Evolutionary conservation across 92 coral and sea anemone species (phyloP), one percentile per base, ranked within the genome.

Genomic region (Desmophyllum pertusum): DNA sequence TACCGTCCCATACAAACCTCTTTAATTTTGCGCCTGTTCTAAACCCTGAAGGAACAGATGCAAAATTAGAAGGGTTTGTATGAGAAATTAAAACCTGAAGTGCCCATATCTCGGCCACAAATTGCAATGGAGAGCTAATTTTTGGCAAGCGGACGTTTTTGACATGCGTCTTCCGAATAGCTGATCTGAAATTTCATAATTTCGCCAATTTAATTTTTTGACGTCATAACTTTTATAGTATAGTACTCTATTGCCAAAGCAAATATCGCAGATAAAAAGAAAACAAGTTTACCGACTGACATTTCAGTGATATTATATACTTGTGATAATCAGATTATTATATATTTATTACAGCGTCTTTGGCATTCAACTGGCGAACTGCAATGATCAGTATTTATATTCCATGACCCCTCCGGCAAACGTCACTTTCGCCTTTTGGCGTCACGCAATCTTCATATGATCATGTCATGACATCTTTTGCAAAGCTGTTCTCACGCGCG

Each of bases 241-340:
- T n/a, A n/a, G n/a, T n/a, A n/a, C n/a, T n/a, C n/a, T n/a, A 55
- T 23, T 3, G 6, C 23, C 63, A 55, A 23, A 2, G 63, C 63
- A 55, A 55, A 55, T 6, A 55, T 21, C 23, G 11, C 63, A 55
- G 30, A 14, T 2, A 1, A 48, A 48, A 48, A 48, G 17, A 6
- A 15, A 48, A 48, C 53, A 6, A 3, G 21, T 48, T 48, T 48
- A 48, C 53, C 17, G 53, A 48, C 1, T 48, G 53, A 21, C 19
- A 27, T 29, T 27, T n/a, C 3, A 62, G 67, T 62, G 67, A 29
- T 15, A 27, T 25, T 62, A 62, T 57, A 57, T 57, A 21, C 23
- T 57, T 29, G 65, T 57, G 65, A 35, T 36, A 67, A 67, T 67
- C 45, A 37, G 73, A 18, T 13, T 66, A 67, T 67, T 67, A 67